Conservation (phyloP, 2,113 vertebrate species). For the Marmota monax region DNA sequence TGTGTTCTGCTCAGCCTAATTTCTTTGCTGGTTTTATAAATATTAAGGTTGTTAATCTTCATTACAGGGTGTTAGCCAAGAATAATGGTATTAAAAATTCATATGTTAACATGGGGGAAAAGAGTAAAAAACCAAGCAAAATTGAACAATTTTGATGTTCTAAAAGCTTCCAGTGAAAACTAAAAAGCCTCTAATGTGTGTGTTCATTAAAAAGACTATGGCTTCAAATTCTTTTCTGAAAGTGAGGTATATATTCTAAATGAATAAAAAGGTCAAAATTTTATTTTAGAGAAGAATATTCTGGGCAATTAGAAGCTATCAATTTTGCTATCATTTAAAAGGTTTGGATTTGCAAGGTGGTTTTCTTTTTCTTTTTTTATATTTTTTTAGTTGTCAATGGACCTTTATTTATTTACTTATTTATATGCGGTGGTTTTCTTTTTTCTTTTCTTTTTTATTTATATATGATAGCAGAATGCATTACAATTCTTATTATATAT, state of each 20-base stretch:
- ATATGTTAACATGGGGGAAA: conserved; percentile 61
- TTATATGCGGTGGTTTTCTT: too few relatives aligned
- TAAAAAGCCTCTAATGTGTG: conserved; percentile 51
- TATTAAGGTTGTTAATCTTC: conserved; percentile 74
- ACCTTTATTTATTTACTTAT: too few relatives aligned
- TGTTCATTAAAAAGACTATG: conserved; percentile 21
- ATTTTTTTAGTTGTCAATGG: too few relatives aligned
- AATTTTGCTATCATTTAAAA: conserved; percentile 46
- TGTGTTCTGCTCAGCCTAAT: conserved; percentile 53
- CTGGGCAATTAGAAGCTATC: conserved; percentile 33
- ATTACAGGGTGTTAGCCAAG: conserved; percentile 69
- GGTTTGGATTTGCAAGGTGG: conserved; percentile 39
- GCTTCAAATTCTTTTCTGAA: conserved; percentile 59
- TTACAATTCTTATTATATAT: too few relatives aligned
- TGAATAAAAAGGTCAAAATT: conserved; percentile 21
- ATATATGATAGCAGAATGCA: too few relatives aligned
- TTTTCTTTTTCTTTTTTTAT: background rate
- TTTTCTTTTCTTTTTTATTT: too few relatives aligned
- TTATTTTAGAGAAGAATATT: conserved; percentile 43
- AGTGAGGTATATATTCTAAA: conserved; percentile 32
- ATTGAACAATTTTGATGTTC: conserved; percentile 60
- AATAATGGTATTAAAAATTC: conserved; percentile 60
- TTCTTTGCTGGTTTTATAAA: conserved; percentile 73
- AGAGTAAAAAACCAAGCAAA: conserved; percentile 62
- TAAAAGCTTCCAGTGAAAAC: conserved; percentile 55